Evolutionary conservation across 2,113 vertebrate genomes (phyloP).

Genomic region (Scophthalmus maximus): DNA sequence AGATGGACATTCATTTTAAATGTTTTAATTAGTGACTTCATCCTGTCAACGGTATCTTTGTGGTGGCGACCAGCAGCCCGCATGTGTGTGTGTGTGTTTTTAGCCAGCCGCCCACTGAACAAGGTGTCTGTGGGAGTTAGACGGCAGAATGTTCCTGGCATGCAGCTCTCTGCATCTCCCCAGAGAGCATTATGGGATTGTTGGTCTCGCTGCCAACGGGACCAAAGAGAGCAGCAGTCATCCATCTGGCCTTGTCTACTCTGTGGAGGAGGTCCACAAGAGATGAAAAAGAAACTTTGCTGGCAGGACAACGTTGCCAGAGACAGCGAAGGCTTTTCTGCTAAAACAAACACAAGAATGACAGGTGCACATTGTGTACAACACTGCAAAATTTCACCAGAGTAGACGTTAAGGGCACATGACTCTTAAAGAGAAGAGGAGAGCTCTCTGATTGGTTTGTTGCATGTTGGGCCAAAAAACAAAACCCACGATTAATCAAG

Average conservation of each 20-base stretch:
- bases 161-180: conserved; percentile 51
- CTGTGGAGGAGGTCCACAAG: conserved; percentile 55
- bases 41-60: conserved; percentile 55
- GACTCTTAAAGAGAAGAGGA: neutral
- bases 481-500: neutral
- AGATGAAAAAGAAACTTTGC: conserved; percentile 69
- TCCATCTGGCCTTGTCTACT: conserved; percentile 75
- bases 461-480: too few relatives aligned
- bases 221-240: conserved; percentile 74
- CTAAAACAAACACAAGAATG: conserved; percentile 37
- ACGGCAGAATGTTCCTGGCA: conserved; percentile 72
- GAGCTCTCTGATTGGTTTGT: neutral
- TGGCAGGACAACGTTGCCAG: conserved; percentile 42
- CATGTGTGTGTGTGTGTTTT: conserved; percentile 34
- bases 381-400: conserved; percentile 22
- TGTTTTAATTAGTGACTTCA: conserved; percentile 74
- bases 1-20: conserved; percentile 73
- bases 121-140: conserved; percentile 73
- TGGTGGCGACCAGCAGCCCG: conserved; percentile 40
- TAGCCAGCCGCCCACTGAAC: conserved; percentile 63
- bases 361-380: conserved; percentile 20
- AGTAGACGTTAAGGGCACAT: conserved; percentile 17
- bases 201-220: conserved; percentile 63
- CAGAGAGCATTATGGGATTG: conserved; percentile 67
- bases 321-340: conserved; percentile 25